Evolutionary conservation across 2,888 invertebrate genomes (phyloP), one percentile per base, ranked within the genome.

Genomic region (Hypselothyrea guttata): DNA sequence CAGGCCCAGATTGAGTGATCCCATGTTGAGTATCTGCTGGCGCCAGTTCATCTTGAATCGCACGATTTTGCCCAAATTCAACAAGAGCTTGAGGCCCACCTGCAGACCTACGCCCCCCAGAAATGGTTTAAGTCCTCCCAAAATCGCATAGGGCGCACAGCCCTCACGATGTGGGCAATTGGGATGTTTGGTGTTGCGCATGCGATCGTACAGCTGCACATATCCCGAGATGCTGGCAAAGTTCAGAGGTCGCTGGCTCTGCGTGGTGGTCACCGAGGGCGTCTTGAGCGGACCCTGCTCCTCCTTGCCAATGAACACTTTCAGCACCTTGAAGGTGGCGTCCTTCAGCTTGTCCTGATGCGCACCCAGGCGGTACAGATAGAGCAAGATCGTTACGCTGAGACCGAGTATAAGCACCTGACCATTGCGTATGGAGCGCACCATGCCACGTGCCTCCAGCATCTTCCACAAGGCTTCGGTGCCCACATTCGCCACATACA

Each of bases 401-500:
- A 88, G 73, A 27, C 93, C 92, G 88, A 94, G 94, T 58, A 94
- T 92, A 28, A 92, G 89, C 30, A 93, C 91, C 81, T 94, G 92
- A 2, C 94, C 95, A 74, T 92, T 89, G 33, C 91, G 92, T 61
- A 94, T 89, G 30, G 92, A 91, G 28, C 90, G 90, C 7, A 93
- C 91, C 68, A 92, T 90, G 44, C 93, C 92, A 60, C 94, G 90
- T 55, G 92, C 91, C 22, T 92, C 91, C 9, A 93, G 91, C 93
- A 95, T 94, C 64, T 92, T 92, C 91, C 94, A 95, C 22, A 94
- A 84, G 0, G 95, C 93, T 90, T 95, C 95, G 1, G 94, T 93
- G 1, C 95, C 95, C 90, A 96, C 93, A 90, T 96, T 96, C 34
- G 94, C 93, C 45, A 96, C 94, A 89, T 96, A 96, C 28, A 96